Evolutionary conservation across 2,888 invertebrate genomes (phyloP).

Genomic region (Sussaba pulchella): DNA sequence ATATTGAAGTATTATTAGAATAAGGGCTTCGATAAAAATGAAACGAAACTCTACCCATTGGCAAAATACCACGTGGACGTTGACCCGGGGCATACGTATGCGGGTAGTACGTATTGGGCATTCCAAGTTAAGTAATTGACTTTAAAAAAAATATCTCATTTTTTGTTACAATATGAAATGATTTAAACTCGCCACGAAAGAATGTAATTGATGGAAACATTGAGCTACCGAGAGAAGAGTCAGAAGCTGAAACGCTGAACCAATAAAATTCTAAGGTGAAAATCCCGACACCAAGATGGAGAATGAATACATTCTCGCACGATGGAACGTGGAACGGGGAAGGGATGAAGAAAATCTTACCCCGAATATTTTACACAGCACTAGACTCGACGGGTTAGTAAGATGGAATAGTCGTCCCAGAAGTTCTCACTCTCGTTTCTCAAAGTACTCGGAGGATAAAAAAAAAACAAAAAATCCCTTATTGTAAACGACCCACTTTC

Average conservation of each 20-base stretch:
- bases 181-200: no score
- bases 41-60: neutral
- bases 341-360: neutral
- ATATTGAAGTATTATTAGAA: constrained; percentile 27
- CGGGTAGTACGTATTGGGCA: neutral
- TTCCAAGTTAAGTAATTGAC: neutral
- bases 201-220: no score
- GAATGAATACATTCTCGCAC: neutral
- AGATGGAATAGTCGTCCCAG: constrained; percentile 50
- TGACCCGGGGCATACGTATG: neutral
- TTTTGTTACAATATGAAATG: no score
- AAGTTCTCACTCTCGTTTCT: constrained; percentile 48
- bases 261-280: no score
- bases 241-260: no score
- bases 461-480: constrained; percentile 47
- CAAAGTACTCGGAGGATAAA: constrained; percentile 34
- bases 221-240: no score
- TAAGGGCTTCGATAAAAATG: constrained; percentile 8
- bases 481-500: constrained; percentile 58
- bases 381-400: constrained; percentile 11
- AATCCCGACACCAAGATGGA: neutral
- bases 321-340: neutral
- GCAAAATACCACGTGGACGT: neutral
- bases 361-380: constrained; percentile 21
- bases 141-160: no score